These are phyloP conservation scores for Periphyllus acericola DNA, from an alignment of 2,888 invertebrate species.

Conservation along the genomic window DNA sequence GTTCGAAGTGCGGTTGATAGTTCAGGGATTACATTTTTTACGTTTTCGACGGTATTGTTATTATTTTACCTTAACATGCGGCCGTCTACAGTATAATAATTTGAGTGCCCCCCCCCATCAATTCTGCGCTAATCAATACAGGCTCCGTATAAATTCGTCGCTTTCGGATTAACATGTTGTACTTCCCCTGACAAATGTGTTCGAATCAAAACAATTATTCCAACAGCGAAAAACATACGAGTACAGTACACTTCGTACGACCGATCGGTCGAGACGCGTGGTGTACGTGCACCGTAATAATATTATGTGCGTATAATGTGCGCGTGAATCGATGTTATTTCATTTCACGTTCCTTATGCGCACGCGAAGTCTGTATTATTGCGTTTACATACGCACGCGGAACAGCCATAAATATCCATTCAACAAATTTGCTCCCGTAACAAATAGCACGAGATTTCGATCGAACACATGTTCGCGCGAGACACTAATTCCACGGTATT, in stretches of 20 bases:
- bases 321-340: background rate
- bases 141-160: no score
- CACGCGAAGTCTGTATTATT: background rate
- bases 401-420: background rate
- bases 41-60: no score
- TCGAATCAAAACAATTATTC: no score
- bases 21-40: no score
- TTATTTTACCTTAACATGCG: no score
- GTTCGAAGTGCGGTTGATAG: no score
- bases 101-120: no score
- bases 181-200: no score
- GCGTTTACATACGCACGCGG: background rate
- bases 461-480: background rate
- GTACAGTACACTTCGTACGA: background rate
- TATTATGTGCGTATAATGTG: no score
- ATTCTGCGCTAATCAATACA: no score
- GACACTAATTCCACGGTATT: background rate
- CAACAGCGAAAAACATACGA: background rate
- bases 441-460: constrained; percentile 10
- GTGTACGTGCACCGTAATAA: background rate
- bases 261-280: background rate
- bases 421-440: constrained; percentile 11
- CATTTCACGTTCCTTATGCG: background rate
- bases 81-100: no score
- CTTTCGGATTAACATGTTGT: background rate